Evolutionary conservation across 2,797 vertebrate genomes (phyloP), one percentile per base, ranked within the genome.

Genomic region (Malacoctenus gilli): DNA sequence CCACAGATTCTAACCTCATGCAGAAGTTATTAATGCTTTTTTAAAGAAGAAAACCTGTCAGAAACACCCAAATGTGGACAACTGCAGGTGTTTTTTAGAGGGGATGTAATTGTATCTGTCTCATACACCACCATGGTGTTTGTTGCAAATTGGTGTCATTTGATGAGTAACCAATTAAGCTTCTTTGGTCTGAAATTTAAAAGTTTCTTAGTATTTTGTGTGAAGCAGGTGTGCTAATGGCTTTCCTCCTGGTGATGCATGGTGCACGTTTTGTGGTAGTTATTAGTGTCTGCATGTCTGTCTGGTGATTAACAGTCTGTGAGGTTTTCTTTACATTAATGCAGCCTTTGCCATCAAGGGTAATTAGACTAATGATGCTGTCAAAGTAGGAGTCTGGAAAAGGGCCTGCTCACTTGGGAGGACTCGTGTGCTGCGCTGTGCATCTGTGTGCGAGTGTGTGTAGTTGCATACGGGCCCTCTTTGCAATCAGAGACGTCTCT

Each of bases 281-380:
- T 83, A 68, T 75, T 77, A 65, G 57, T 60, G 64, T 80, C 70
- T 76, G 25, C 64, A 58, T 69, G 76, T 81, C 57, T 68, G 72
- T 79, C 70, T 73, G 58, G 67, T 87, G 83, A 87, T 86, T 83
- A 87, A 83, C 70, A 72, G 75, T 70, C 83, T 76, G 77, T 70
- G 68, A 77, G 73, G 55, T 74, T 85, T 84, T 83, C 79, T 82
- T 73, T 87, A 83, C 79, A 72, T 86, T 87, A 83, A 83, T 79
- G 80, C 66, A 82, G 79, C 85, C 79, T 73, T 68, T 63, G 71
- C 80, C 79, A 87, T 89, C 79, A 85, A 82, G 86, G 87, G 78
- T 89, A 89, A 90, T 91, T 91, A 89, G 80, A 86, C 82, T 89
- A 89, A 89, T 89, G 86, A 87, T 88, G 80, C 75, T 51, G 65